A percentile compares a stretch with the other conserved stretches of the same genome.
phyloP scores from a whole-genome alignment of 2,113 vertebrate species.

The Triplophysa tibetana region DNA sequence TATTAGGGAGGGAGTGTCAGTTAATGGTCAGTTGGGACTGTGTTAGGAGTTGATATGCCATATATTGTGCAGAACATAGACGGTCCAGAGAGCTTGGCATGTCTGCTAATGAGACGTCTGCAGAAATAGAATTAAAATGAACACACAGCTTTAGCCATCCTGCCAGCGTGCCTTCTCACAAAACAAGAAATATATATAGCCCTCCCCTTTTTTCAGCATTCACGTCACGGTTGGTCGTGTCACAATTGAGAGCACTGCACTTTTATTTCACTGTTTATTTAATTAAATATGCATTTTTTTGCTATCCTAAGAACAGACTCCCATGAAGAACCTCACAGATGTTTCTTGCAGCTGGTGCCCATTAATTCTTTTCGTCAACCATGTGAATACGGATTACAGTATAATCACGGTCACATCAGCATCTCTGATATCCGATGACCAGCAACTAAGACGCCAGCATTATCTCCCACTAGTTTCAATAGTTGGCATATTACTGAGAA shows the following conservation, averaged over 20 bases:
- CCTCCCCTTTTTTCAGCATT: slow-evolving; percentile 11
- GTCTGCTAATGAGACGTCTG: background rate
- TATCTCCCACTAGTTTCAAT: background rate
- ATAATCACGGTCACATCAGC: background rate
- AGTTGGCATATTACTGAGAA: background rate
- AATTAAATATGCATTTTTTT: slow-evolving; percentile 41
- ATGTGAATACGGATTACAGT: slow-evolving; percentile 17
- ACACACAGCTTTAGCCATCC: slow-evolving; percentile 75
- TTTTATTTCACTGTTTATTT: slow-evolving; percentile 56
- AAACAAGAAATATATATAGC: slow-evolving; percentile 29
- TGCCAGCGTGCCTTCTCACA: slow-evolving; percentile 79
- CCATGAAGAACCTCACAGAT: slow-evolving; percentile 16
- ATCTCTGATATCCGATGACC: slow-evolving; percentile 1
- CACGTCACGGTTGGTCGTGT: background rate
- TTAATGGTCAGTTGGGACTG: slow-evolving; percentile 19
- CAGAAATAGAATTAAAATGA: slow-evolving; percentile 42
- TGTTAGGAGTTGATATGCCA: background rate
- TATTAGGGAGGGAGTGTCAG: slow-evolving; percentile 5
- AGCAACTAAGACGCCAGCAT: background rate
- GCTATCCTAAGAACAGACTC: slow-evolving; percentile 14
- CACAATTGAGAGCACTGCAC: slow-evolving; percentile 58
- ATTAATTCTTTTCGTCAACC: background rate
- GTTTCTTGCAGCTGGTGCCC: slow-evolving; percentile 30
- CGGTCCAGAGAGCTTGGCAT: slow-evolving; percentile 7
- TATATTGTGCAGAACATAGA: background rate